Evolutionary conservation across 2,888 invertebrate species (phyloP).

Genomic region (Chrysolina haemoptera): DNA sequence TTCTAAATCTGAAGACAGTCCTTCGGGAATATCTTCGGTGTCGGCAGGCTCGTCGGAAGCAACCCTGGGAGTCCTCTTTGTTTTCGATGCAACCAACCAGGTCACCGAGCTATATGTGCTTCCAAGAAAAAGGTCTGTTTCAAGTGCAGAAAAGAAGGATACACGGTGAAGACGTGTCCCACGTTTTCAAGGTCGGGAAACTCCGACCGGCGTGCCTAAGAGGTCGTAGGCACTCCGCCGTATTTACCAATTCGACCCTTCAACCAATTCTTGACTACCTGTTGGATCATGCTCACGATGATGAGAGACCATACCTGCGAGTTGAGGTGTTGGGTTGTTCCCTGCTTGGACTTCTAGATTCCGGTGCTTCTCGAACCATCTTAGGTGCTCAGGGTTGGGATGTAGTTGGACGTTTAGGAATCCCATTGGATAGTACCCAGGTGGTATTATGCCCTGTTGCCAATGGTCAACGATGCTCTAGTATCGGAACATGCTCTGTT

Average conservation of each 20-base stretch:
- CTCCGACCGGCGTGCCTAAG: not conserved
- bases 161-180: not conserved
- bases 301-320: conserved; percentile 33
- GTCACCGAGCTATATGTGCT: not conserved
- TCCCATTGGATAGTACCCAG: not conserved
- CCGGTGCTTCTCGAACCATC: not conserved
- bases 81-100: not conserved
- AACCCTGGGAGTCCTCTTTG: not conserved
- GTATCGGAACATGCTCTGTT: too few relatives aligned
- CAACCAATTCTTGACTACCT: not conserved
- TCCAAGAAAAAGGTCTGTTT: not conserved
- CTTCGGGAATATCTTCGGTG: not conserved
- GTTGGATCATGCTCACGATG: not conserved
- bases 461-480: not conserved
- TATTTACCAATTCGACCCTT: not conserved
- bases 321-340: conserved; percentile 27
- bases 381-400: conserved; percentile 2
- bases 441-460: not conserved
- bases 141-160: not conserved
- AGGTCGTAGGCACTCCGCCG: not conserved
- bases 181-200: not conserved
- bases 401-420: not conserved
- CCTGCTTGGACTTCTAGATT: conserved; percentile 7
- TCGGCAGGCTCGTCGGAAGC: not conserved
- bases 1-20: too few relatives aligned